A percentile compares a stretch with the other conserved stretches of the same genome.
Conservation (phyloP, 2,113 vertebrate species). For the Oryzias melastigma region DNA sequence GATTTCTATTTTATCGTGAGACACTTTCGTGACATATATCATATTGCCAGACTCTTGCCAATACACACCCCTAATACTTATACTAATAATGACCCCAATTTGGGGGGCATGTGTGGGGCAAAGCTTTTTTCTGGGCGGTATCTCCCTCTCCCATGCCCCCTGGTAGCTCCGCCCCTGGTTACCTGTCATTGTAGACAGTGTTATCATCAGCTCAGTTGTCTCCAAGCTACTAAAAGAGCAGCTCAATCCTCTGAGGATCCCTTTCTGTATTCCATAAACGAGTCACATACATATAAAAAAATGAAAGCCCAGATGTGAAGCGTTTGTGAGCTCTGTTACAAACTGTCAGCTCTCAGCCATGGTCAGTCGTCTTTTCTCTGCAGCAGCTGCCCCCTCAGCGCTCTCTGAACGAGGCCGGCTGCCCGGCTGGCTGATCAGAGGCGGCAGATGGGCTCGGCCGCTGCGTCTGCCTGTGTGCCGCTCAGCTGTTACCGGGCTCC, state of each 20-base stretch:
- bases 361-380: constrained; percentile 29
- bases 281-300: not conserved
- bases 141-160: too few relatives aligned
- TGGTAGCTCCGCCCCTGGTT: not conserved
- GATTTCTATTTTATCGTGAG: too few relatives aligned
- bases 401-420: constrained; percentile 2
- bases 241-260: not conserved
- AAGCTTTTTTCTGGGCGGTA: too few relatives aligned
- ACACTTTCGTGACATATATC: too few relatives aligned
- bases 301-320: constrained; percentile 18
- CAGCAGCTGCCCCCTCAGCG: not conserved
- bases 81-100: too few relatives aligned
- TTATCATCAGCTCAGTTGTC: not conserved
- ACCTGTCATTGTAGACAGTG: not conserved
- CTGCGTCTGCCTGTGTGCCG: constrained; percentile 64
- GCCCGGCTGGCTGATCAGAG: constrained; percentile 42
- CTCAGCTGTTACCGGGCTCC: constrained; percentile 71
- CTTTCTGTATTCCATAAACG: too few relatives aligned
- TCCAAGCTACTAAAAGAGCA: not conserved
- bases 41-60: too few relatives aligned
- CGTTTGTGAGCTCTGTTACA: constrained; percentile 21
- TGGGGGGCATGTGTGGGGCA: too few relatives aligned
- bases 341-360: constrained; percentile 5
- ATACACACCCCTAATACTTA: too few relatives aligned
- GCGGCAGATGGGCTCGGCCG: constrained; percentile 63